Evolutionary conservation across 2,888 invertebrate genomes (phyloP), one percentile per base, ranked within the genome.

Genomic region (Lepidonotus clava): DNA sequence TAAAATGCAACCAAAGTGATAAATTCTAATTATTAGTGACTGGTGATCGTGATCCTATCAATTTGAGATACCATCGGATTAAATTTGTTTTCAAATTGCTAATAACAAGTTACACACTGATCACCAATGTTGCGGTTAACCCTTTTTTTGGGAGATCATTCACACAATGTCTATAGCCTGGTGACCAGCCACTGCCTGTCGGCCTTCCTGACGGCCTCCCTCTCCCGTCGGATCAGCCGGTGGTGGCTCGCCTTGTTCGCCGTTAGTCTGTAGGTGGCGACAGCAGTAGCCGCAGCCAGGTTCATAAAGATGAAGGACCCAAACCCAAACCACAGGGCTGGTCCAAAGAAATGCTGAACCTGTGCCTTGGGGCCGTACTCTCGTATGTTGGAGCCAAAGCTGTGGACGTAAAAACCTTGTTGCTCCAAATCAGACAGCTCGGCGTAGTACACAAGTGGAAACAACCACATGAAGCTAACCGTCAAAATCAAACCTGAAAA

Each of bases 101-200:
- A n/a, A n/a, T n/a, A n/a, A n/a, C n/a, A n/a, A n/a, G n/a, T n/a
- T n/a, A n/a, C n/a, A n/a, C n/a, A n/a, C n/a, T n/a, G n/a, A n/a
- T n/a, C n/a, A n/a, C n/a, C n/a, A n/a, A n/a, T n/a, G n/a, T n/a
- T n/a, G n/a, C n/a, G n/a, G n/a, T n/a, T n/a, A n/a, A n/a, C n/a
- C n/a, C n/a, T n/a, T n/a, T n/a, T n/a, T n/a, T n/a, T n/a, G n/a
- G n/a, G n/a, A n/a, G n/a, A n/a, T n/a, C n/a, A n/a, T n/a, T n/a
- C n/a, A n/a, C n/a, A n/a, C n/a, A n/a, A n/a, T n/a, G n/a, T n/a
- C 24, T 24, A 61, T 4, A 61, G 61, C 5, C 61, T 1, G 4
- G 61, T 61, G 61, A 61, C 61, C 28, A 61, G 61, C 61, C 61
- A 61, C 61, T 61, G 61, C 28, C 24, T n/a, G 61, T 61, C 28